These are phyloP conservation scores for Archivesica marissinica DNA, from an alignment of 1,140 invertebrate genomes.

Conservation along the genomic window DNA sequence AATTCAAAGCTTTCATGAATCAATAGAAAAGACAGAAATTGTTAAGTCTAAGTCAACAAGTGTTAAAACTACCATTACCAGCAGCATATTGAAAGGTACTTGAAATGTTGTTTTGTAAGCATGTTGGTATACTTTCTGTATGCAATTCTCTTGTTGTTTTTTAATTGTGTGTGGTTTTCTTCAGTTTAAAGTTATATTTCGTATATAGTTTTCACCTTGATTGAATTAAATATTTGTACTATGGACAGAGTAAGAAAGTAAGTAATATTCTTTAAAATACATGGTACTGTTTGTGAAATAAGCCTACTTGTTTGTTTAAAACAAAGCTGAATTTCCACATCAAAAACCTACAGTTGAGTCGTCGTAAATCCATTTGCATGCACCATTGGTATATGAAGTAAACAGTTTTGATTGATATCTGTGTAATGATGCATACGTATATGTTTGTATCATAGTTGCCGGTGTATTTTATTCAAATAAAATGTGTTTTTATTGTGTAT, in stretches of 20 bases:
- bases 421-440: too few species aligned
- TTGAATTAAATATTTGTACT: neutral
- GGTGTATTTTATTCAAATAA: too few species aligned
- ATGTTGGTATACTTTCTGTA: neutral
- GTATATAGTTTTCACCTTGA: neutral
- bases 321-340: too few species aligned
- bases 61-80: slow-evolving; percentile 2
- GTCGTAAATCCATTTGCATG: too few species aligned
- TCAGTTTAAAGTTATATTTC: neutral
- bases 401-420: too few species aligned
- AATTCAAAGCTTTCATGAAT: neutral
- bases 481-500: too few species aligned
- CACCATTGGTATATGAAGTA: too few species aligned
- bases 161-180: neutral
- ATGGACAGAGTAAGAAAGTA: neutral
- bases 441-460: too few species aligned
- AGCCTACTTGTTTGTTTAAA: too few species aligned
- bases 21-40: slow-evolving; percentile 30
- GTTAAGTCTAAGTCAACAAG: slow-evolving; percentile 8
- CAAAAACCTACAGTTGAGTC: too few species aligned
- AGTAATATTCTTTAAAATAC: too few species aligned
- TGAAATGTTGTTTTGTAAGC: slow-evolving; percentile 31
- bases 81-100: slow-evolving; percentile 38
- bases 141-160: neutral
- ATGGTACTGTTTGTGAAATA: too few species aligned